Evolutionary conservation across 2,888 invertebrate genomes (phyloP), one percentile per base, ranked within the genome.

Genomic region (Xylota segnis): DNA sequence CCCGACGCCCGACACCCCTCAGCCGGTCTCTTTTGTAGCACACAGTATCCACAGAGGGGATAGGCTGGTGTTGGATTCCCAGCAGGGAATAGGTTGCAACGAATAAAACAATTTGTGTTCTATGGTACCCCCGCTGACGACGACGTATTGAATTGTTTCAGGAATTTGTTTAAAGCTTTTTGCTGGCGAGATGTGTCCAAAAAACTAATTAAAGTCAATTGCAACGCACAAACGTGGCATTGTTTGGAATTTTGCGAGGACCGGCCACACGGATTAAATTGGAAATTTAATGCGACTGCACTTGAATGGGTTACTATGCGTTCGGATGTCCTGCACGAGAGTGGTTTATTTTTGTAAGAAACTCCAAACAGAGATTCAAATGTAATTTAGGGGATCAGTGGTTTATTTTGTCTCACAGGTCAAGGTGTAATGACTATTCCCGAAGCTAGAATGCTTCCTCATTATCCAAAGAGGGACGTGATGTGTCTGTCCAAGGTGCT

Each of bases 151-250:
- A 77, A 76, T 72, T 72, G 72, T 72, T 82, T 32, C 56, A 59
- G 71, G 76, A 86, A 86, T 81, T 82, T 61, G 82, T 72, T 86
- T 81, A 81, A 82, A 86, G 86, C 86, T 76, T 61, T 71, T 66
- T 58, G 68, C 58, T 66, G 63, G 52, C 65, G 74, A 74, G 43
- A 79, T 50, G 59, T 71, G 61, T 86, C 65, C 61, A 59, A 37
- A 72, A 66, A 86, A 61, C 82, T 72, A 86, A 86, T 82, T 82
- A 81, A 86, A 82, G 82, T 72, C 86, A 86, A 82, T 82, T 81
- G 82, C 66, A 63, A 68, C 50, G 61, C 50, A 76, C 76, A 76
- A 76, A 76, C 61, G 75, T 78, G 68, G 74, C 61, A 71, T 68
- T 65, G 78, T 56, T 68, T 58, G 47, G 34, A 83, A 47, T 74